Conservation (phyloP, 1,140 invertebrate genomes). For the Sycophila sp. region DNA sequence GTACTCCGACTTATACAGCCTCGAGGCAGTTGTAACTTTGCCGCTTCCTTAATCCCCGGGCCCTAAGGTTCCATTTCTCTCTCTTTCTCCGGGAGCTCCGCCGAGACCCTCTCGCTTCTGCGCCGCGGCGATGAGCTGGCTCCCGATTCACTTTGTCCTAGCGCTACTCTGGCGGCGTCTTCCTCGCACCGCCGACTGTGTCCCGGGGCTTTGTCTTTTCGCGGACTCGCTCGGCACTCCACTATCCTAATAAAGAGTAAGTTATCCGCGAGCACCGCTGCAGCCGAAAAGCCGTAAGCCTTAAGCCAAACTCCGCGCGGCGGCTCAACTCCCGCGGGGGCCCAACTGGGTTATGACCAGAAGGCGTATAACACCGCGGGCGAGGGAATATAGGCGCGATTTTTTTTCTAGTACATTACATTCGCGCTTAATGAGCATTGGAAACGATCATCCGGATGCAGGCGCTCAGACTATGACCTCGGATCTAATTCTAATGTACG, state of each 20-base stretch:
- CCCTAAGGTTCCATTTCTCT: constrained; percentile 32
- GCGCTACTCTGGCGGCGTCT: neutral
- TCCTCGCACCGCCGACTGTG: neutral
- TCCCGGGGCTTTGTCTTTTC: constrained; percentile 4
- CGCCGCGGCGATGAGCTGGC: neutral
- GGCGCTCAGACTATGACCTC: too few relatives aligned
- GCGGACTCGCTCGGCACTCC: neutral
- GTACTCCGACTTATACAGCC: constrained; percentile 20
- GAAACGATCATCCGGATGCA: too few relatives aligned
- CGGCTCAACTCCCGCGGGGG: too few relatives aligned
- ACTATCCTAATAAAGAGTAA: constrained; percentile 33
- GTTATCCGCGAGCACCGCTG: neutral
- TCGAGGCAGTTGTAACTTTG: constrained; percentile 41
- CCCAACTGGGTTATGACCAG: too few relatives aligned
- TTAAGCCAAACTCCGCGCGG: constrained; percentile 4
- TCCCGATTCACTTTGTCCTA: constrained; percentile 24
- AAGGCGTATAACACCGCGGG: too few relatives aligned
- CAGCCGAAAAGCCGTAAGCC: constrained; percentile 11
- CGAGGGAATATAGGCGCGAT: too few relatives aligned
- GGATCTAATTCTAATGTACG: too few relatives aligned
- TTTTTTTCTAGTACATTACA: too few relatives aligned
- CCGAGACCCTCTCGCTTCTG: neutral
- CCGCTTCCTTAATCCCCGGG: constrained; percentile 44
- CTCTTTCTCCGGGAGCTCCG: neutral
- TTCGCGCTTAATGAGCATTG: too few relatives aligned